These are phyloP conservation scores for Volucella bombylans DNA, from an alignment of 2,888 invertebrate species.

Conservation along the genomic window DNA sequence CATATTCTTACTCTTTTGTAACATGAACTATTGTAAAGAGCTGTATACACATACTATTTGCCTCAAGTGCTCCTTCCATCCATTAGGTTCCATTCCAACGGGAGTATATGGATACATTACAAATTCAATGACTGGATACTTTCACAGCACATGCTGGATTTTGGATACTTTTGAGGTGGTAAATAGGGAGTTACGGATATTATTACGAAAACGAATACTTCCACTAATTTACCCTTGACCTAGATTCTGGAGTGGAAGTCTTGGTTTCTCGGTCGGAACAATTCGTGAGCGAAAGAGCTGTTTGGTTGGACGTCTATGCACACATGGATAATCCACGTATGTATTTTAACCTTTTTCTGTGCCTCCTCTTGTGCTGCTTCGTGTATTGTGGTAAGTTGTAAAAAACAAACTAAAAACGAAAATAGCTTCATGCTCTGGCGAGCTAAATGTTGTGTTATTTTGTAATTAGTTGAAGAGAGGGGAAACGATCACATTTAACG, in stretches of 20 bases:
- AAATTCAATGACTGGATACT: too few relatives aligned
- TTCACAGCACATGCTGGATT: too few relatives aligned
- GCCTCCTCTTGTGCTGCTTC: not conserved
- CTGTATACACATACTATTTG: too few relatives aligned
- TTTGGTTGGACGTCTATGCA: not conserved
- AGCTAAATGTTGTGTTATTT: conserved; percentile 38
- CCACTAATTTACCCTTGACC: conserved; percentile 30
- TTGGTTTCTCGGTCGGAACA: too few relatives aligned
- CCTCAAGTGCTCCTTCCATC: too few relatives aligned
- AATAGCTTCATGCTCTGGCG: conserved; percentile 34
- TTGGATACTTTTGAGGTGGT: too few relatives aligned
- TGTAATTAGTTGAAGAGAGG: conserved; percentile 24
- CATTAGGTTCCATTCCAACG: too few relatives aligned
- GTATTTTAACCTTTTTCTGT: not conserved
- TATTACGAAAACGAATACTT: not conserved
- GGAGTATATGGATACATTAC: too few relatives aligned
- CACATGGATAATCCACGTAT: not conserved
- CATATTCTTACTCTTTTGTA: too few relatives aligned
- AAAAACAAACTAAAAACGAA: conserved; percentile 1
- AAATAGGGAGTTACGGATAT: not conserved
- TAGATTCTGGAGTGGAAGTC: not conserved
- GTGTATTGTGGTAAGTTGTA: not conserved
- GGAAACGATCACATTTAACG: conserved; percentile 55
- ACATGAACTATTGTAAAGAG: too few relatives aligned
- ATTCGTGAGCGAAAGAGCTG: not conserved